These are phyloP conservation scores for Drosophila macrospina DNA, from an alignment of 2,888 invertebrate genomes.

Conservation along the genomic window DNA sequence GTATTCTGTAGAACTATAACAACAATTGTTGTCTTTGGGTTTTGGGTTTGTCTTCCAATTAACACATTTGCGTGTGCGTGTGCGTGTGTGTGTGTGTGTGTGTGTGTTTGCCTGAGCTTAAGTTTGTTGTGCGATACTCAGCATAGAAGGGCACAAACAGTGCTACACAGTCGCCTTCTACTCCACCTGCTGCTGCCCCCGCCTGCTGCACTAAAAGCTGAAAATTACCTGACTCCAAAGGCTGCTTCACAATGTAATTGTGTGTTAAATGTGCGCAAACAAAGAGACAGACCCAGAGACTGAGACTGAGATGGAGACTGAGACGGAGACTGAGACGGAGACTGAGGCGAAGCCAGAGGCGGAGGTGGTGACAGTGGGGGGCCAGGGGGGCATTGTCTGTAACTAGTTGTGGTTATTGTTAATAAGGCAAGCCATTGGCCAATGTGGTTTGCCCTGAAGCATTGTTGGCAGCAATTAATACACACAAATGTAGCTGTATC, in stretches of 20 bases:
- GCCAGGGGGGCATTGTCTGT: constrained; percentile 42
- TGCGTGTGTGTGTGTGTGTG: constrained; percentile 23
- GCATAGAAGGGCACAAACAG: constrained; percentile 35
- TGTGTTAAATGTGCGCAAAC: constrained; percentile 67
- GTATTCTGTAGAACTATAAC: constrained; percentile 8
- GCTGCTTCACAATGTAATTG: constrained; percentile 62
- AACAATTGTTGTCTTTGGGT: constrained; percentile 15
- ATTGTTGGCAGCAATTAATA: constrained; percentile 64
- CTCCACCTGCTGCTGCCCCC: constrained; percentile 2
- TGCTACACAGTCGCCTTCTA: background rate
- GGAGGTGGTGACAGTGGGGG: background rate
- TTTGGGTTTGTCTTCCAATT: constrained; percentile 53
- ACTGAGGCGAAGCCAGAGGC: background rate
- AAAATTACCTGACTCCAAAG: constrained; percentile 71
- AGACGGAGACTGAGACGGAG: background rate
- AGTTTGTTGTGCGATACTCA: constrained; percentile 44
- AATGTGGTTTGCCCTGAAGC: constrained; percentile 74
- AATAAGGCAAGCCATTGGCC: constrained; percentile 66
- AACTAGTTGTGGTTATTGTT: constrained; percentile 74
- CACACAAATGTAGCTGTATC: constrained; percentile 33
- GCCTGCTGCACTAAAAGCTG: constrained; percentile 56
- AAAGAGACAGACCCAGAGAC: constrained; percentile 29
- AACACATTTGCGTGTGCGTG: constrained; percentile 44
- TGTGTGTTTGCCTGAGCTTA: constrained; percentile 42
- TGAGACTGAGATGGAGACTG: background rate